Percentiles rank a stretch among this genome's conserved stretches.
These are phyloP conservation scores for Mormyrops attenuatus DNA, from an alignment of 2,797 vertebrate genomes.

Conservation along the genomic window DNA sequence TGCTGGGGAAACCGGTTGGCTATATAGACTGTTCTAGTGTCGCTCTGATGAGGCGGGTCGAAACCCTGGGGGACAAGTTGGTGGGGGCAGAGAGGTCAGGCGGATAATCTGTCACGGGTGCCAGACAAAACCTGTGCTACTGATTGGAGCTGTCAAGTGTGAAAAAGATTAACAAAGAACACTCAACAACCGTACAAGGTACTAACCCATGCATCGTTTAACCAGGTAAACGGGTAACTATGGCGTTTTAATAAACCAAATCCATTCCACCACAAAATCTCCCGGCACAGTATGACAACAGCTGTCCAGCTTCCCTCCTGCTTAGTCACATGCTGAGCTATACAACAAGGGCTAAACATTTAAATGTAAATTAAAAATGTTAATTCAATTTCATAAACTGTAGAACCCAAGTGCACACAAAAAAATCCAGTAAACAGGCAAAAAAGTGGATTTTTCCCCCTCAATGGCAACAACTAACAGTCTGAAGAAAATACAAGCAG, in stretches of 20 bases:
- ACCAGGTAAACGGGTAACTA: not conserved
- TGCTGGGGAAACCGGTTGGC: slow-evolving; percentile 91
- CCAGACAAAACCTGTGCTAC: not conserved
- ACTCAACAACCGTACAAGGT: not conserved
- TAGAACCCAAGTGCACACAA: not conserved
- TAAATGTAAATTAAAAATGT: not conserved
- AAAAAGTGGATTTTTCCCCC: not conserved
- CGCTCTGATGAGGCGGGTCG: slow-evolving; percentile 94
- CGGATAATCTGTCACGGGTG: not conserved
- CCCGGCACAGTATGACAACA: not conserved
- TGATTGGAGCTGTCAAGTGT: not conserved
- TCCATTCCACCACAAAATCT: not conserved
- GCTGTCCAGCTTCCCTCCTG: not conserved
- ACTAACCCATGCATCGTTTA: not conserved
- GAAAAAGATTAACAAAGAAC: not conserved
- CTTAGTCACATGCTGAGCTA: not conserved
- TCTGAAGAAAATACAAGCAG: not conserved
- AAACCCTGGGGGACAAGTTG: slow-evolving; percentile 70
- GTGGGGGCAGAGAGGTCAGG: not conserved
- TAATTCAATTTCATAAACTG: not conserved
- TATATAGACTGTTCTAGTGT: slow-evolving; percentile 93
- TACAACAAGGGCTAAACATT: not conserved
- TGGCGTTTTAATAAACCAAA: not conserved
- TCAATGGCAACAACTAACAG: not conserved
- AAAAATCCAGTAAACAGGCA: not conserved